Evolutionary conservation across 2,888 invertebrate genomes (phyloP).

Genomic region (Pteria penguin): DNA sequence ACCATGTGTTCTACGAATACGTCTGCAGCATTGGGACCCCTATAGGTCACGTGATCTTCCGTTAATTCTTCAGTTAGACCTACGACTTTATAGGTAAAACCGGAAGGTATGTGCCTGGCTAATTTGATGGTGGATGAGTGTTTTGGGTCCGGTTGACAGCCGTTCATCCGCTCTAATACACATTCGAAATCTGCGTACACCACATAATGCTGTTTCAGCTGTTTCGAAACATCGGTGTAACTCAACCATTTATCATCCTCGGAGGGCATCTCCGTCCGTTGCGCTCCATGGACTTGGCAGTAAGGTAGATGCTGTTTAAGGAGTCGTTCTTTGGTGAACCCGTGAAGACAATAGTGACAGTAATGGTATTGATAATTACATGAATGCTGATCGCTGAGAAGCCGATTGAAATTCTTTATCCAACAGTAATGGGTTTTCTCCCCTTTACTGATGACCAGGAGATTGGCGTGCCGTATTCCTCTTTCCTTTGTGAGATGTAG

Average conservation of each 20-base stretch:
- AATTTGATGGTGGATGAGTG: conserved; percentile 6
- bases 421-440: conserved; percentile 40
- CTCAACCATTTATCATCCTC: conserved; percentile 27
- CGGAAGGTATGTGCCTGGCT: conserved; percentile 18
- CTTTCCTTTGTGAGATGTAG: conserved; percentile 36
- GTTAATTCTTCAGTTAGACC: not conserved
- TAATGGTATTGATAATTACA: conserved; percentile 8
- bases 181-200: conserved; percentile 37
- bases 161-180: conserved; percentile 1
- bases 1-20: conserved; percentile 13
- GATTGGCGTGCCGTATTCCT: conserved; percentile 26
- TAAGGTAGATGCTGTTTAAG: conserved; percentile 8
- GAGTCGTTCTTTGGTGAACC: conserved; percentile 23
- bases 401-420: conserved; percentile 35
- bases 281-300: conserved; percentile 30
- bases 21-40: conserved; percentile 20
- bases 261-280: conserved; percentile 15
- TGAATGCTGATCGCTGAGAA: not conserved
- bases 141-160: not conserved
- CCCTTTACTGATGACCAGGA: conserved; percentile 28
- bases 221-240: conserved; percentile 25
- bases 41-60: conserved; percentile 30
- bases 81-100: conserved; percentile 21
- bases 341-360: conserved; percentile 40
- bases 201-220: conserved; percentile 27